Evolutionary conservation across 2,888 invertebrate genomes (phyloP), one percentile per base, ranked within the genome.

Genomic region (Pollenia griseotomentosa): DNA sequence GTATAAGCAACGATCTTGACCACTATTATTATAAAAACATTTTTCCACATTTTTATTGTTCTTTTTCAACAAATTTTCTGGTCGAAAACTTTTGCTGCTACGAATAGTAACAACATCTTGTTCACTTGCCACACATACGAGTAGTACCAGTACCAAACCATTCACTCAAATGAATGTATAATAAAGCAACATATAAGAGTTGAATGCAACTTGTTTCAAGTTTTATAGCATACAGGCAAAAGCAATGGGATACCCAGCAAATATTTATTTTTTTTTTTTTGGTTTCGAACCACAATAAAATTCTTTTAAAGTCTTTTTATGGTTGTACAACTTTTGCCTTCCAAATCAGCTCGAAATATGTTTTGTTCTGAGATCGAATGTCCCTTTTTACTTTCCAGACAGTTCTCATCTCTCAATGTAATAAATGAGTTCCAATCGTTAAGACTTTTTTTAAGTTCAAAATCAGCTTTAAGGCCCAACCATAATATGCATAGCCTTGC

Each of bases 151-250:
- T 44, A 63, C 16, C 4, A 11, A 63, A 6, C 14, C n/a, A 40
- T 42, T 7, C 40, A 61, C 40, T 12, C 61, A n/a, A 8, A 42
- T 42, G 42, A 10, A 9, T 42, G 16, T 46, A 65, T 63, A 4
- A 63, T 16, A 63, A 63, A 63, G n/a, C 61, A n/a, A n/a, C 8
- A 53, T 53, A 42, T 2, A 65, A 65, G 12, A 65, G 44, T 65
- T 65, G 53, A 51, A 53, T 65, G 65, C 63, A 77, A 77, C 75
- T 53, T 65, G 55, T 77, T 77, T 65, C 44, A 11, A 63, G 42
- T n/a, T 63, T 63, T 9, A 63, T 33, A 65, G 42, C 12, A 65
- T 6, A 19, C 7, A 44, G 19, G 5, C 19, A 44, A 65, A 8
- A 65, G 42, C 7, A 16, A 44, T 11, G 6, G 12, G 12, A 19